These are phyloP conservation scores for Hoplodrina ambigua DNA, from an alignment of 2,888 invertebrate genomes.

Conservation along the genomic window DNA sequence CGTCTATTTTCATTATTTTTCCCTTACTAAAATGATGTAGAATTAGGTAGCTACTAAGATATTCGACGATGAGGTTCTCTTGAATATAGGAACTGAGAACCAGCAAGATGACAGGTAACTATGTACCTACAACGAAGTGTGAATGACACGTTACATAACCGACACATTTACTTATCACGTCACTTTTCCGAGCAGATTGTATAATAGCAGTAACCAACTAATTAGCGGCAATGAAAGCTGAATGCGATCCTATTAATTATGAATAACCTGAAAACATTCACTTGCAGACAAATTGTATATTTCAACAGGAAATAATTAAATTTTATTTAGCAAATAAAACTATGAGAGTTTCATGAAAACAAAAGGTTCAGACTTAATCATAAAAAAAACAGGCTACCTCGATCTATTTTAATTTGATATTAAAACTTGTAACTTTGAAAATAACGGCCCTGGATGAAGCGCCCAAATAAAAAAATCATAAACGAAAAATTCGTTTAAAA, in stretches of 20 bases:
- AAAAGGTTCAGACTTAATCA: too few species aligned
- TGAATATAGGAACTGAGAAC: not conserved
- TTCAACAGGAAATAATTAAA: conserved; percentile 64
- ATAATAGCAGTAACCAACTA: conserved; percentile 44
- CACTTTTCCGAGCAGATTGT: conserved; percentile 50
- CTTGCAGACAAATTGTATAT: conserved; percentile 49
- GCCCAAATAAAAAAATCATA: too few species aligned
- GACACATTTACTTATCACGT: conserved; percentile 34
- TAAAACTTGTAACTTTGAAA: too few species aligned
- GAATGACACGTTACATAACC: conserved; percentile 43
- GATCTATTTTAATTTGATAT: too few species aligned
- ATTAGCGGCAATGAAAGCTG: conserved; percentile 59
- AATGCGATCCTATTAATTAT: conserved; percentile 57
- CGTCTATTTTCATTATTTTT: too few species aligned
- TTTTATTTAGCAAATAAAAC: conserved; percentile 32
- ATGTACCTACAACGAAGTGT: not conserved
- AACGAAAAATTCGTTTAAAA: too few species aligned
- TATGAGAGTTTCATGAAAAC: conserved; percentile 21
- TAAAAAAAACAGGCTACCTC: too few species aligned
- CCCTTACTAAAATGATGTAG: too few species aligned
- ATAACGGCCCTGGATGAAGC: too few species aligned
- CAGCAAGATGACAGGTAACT: conserved; percentile 10
- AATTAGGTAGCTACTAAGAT: not conserved
- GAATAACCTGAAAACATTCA: conserved; percentile 58
- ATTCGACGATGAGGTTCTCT: not conserved